Percentiles rank a stretch among this genome's conserved stretches.
These are phyloP conservation scores for Tenthredo amoena DNA, from an alignment of 2,888 invertebrate species.

Conservation along the genomic window DNA sequence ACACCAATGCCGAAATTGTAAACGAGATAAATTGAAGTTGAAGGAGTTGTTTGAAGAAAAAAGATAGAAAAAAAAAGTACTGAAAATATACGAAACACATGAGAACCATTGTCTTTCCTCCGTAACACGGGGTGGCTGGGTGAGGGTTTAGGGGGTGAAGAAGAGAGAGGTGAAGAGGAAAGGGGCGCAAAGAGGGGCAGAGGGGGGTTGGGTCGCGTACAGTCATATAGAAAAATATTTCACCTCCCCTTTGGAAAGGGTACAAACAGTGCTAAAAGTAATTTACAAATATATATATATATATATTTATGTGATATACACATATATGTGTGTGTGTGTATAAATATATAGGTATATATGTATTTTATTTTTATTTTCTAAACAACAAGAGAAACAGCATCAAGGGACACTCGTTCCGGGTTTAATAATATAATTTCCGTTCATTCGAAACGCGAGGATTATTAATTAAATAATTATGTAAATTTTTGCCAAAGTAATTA, in stretches of 20 bases:
- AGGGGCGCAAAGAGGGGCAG: slow-evolving; percentile 51
- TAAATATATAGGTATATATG: neutral
- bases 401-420: neutral
- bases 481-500: neutral
- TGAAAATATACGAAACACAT: slow-evolving; percentile 72
- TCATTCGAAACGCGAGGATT: neutral
- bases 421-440: slow-evolving; percentile 12
- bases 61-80: neutral
- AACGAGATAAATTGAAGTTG: neutral
- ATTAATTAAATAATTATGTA: slow-evolving; percentile 18
- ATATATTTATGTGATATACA: neutral
- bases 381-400: neutral
- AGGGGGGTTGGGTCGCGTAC: slow-evolving; percentile 73
- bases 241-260: slow-evolving; percentile 46
- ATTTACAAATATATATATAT: neutral
- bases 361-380: neutral
- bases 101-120: slow-evolving; percentile 72
- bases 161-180: slow-evolving; percentile 61
- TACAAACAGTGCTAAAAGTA: slow-evolving; percentile 69
- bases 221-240: slow-evolving; percentile 68
- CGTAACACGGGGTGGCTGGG: slow-evolving; percentile 73
- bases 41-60: neutral
- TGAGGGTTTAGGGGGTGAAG: slow-evolving; percentile 72
- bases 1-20: neutral
- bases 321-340: no score